These are phyloP conservation scores for Ceratosolen solmsi DNA, from an alignment of 1,140 invertebrate species.

Conservation along the genomic window DNA sequence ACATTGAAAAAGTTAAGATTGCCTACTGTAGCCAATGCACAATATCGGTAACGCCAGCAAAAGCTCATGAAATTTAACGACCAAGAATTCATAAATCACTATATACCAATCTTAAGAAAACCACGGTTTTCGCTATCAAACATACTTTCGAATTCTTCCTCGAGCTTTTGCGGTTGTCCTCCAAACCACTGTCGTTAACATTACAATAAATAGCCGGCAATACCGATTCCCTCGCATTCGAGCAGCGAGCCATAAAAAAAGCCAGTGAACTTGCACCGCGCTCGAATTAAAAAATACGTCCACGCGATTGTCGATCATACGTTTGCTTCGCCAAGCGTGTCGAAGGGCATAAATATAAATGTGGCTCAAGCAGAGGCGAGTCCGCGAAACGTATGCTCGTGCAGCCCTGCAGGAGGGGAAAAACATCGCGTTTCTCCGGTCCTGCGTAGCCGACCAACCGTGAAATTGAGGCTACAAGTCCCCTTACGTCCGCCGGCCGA, in stretches of 20 bases:
- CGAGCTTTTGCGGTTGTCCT: neutral
- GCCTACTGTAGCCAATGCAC: too few species aligned
- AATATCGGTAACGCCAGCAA: neutral
- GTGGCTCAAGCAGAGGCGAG: constrained; percentile 35
- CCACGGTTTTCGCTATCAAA: neutral
- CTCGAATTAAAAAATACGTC: neutral
- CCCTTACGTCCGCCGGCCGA: constrained; percentile 35
- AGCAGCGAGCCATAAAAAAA: neutral
- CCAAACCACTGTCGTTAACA: neutral
- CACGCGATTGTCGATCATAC: neutral
- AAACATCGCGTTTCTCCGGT: constrained; percentile 29
- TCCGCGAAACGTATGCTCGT: constrained; percentile 36
- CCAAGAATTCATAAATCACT: neutral
- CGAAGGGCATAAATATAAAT: constrained; percentile 63
- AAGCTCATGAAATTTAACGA: neutral
- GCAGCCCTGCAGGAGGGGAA: neutral
- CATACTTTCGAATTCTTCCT: neutral
- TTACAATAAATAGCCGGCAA: neutral
- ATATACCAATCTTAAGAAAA: too few species aligned
- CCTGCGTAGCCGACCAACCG: constrained; percentile 53
- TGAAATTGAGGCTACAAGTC: constrained; percentile 62
- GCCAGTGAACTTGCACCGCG: neutral
- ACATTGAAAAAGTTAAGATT: too few species aligned
- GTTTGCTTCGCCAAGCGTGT: constrained; percentile 54
- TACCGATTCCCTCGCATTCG: neutral